Evolutionary conservation across 2,113 vertebrate genomes (phyloP), one percentile per base, ranked within the genome.

Genomic region (Saguinus imperator): DNA sequence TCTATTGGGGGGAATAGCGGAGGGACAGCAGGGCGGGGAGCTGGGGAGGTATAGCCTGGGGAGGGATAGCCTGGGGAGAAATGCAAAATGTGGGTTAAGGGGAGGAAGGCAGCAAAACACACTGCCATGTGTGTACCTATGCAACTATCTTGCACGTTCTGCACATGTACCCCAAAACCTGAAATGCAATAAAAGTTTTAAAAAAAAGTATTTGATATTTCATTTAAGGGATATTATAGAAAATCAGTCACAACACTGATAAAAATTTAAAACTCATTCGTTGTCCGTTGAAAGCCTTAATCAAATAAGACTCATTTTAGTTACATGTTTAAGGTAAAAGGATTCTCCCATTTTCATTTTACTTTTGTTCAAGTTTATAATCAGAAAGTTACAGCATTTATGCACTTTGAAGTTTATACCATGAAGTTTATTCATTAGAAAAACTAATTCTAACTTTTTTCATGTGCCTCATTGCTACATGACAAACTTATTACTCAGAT

Each of bases 361-460:
- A 80, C 35, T 88, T 91, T 84, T 88, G 25, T 48, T 91, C 83
- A 84, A 70, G 21, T 73, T 94, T 93, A 93, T 79, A 96, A 95
- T 80, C 77, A 95, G 27, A 93, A 97, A 77, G 68, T 83, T 84
- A 83, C 0, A 64, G 32, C 35, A 82, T 52, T 93, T 93, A 84
- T 25, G 35, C 76, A 68, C 50, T 91, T 48, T 73, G 18, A 94
- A 95, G 43, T 88, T 94, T 37, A 21, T 45, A 87, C 64, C 12
- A 87, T 48, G 27, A 29, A 64, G 61, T 64, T 64, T 29, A 64
- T 64, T 29, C 27, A 64, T 64, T 64, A 29, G 61, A 64, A 64
- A 64, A 29, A 29, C 61, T 64, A 64, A 64, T 64, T 64, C 61
- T 64, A 64, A 29, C 61, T 12, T 29, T 64, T 5, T 64, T 64